Conservation (phyloP, 2,113 vertebrate genomes). For the Stercorarius parasiticus region DNA sequence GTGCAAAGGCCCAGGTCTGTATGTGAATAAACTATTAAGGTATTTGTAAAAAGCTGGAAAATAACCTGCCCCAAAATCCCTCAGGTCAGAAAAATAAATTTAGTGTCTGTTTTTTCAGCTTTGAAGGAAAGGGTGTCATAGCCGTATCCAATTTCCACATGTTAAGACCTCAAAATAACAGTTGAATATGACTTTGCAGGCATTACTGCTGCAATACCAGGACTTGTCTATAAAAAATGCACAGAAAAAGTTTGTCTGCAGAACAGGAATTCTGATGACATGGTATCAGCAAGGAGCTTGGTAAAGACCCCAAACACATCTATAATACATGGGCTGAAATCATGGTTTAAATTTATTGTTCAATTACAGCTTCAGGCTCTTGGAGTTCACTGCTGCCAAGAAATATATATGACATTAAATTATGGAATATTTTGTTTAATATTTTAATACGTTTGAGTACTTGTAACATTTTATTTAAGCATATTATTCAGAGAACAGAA, state of each 20-base stretch:
- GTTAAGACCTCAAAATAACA: constrained; percentile 17
- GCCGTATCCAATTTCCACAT: not conserved
- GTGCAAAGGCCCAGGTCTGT: not conserved
- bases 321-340: constrained; percentile 52
- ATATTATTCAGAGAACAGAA: constrained; percentile 64
- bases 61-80: not conserved
- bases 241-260: not conserved
- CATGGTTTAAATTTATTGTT: constrained; percentile 56
- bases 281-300: constrained; percentile 1
- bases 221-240: not conserved
- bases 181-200: not conserved
- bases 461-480: constrained; percentile 56
- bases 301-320: constrained; percentile 50
- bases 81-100: constrained; percentile 9
- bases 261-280: constrained; percentile 21
- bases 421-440: constrained; percentile 59
- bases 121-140: not conserved
- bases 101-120: constrained; percentile 5
- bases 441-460: constrained; percentile 62
- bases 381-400: constrained; percentile 52
- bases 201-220: not conserved
- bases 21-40: not conserved
- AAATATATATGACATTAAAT: constrained; percentile 66
- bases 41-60: not conserved
- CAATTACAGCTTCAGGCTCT: constrained; percentile 53